Conservation (phyloP, 1,140 invertebrate species). For the Cryptotermes secundus region DNA sequence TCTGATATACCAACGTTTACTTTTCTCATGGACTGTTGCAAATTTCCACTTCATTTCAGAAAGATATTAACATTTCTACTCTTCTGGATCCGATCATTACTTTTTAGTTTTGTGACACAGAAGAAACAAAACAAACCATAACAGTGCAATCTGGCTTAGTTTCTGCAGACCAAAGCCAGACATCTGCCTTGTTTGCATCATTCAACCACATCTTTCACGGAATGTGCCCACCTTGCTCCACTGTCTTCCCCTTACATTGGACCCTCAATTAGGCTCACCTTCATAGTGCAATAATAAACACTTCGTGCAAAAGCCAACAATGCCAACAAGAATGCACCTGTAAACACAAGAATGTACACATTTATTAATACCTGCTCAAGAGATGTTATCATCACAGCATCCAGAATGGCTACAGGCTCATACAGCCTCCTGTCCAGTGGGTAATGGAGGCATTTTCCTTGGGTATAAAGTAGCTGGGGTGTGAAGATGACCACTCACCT, state of each 20-base stretch:
- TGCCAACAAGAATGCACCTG: slow-evolving; percentile 72
- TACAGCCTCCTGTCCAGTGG: too few relatives aligned
- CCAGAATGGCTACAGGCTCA: too few relatives aligned
- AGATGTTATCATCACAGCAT: too few relatives aligned
- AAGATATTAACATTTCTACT: not conserved
- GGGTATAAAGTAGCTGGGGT: too few relatives aligned
- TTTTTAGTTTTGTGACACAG: slow-evolving; percentile 17
- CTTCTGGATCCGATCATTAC: not conserved
- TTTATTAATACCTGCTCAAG: too few relatives aligned
- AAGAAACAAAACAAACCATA: not conserved
- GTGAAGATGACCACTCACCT: too few relatives aligned
- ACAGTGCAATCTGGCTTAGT: not conserved
- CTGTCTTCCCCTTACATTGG: slow-evolving; percentile 50
- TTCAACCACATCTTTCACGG: slow-evolving; percentile 23
- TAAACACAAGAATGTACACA: slow-evolving; percentile 39
- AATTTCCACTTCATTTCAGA: not conserved
- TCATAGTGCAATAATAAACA: slow-evolving; percentile 87
- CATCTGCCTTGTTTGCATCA: not conserved
- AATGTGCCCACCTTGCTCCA: slow-evolving; percentile 21
- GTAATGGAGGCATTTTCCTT: too few relatives aligned
- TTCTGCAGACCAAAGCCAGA: not conserved
- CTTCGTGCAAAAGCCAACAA: slow-evolving; percentile 73
- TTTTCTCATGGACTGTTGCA: not conserved
- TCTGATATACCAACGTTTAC: not conserved
- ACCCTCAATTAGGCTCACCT: slow-evolving; percentile 82